These are phyloP conservation scores for Menura novaehollandiae DNA, from an alignment of 2,113 vertebrate genomes.

Conservation along the genomic window DNA sequence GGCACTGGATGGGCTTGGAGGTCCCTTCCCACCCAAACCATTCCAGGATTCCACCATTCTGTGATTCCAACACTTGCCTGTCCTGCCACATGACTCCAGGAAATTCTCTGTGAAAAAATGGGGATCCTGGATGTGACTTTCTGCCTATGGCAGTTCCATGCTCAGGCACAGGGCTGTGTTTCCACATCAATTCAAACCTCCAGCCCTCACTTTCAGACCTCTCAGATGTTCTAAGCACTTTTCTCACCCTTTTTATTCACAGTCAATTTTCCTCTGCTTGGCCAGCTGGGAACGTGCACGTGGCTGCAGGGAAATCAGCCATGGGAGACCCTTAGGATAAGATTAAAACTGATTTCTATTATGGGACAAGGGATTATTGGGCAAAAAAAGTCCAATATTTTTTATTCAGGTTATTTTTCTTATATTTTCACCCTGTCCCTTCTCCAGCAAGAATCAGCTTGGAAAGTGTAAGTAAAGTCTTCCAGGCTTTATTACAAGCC, in stretches of 20 bases:
- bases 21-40: background rate
- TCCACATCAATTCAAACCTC: background rate
- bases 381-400: background rate
- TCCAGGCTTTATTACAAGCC: background rate
- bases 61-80: background rate
- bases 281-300: fast-evolving
- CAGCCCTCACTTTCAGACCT: background rate
- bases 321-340: too few relatives aligned
- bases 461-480: background rate
- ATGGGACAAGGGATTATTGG: background rate
- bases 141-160: background rate
- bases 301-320: background rate
- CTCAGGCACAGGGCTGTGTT: background rate
- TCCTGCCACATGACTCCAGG: background rate
- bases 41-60: background rate
- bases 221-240: background rate
- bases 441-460: background rate
- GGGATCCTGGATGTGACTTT: background rate
- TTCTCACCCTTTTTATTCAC: background rate
- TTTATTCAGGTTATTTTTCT: background rate
- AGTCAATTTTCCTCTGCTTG: background rate
- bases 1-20: background rate
- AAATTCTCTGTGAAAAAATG: background rate
- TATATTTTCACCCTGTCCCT: background rate
- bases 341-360: background rate